Percentiles rank a stretch among this genome's conserved stretches.
These are phyloP conservation scores for Cacatua alba DNA, from an alignment of 2,113 vertebrate genomes.

Conservation along the genomic window DNA sequence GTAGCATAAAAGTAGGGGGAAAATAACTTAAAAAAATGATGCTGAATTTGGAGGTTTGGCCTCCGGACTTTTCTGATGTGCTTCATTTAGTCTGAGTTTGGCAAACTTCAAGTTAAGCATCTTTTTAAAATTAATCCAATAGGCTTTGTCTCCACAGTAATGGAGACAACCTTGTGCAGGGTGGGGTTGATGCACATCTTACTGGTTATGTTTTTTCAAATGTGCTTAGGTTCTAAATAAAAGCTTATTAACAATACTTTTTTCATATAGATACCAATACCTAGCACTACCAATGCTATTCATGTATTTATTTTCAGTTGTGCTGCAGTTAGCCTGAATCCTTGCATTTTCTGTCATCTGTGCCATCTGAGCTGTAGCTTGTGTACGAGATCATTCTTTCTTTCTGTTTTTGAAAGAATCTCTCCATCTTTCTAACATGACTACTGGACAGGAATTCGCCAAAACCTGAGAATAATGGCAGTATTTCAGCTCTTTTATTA, in stretches of 20 bases:
- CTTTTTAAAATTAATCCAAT: neutral
- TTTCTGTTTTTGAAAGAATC: neutral
- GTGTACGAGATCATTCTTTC: neutral
- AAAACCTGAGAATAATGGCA: neutral
- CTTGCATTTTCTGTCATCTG: neutral
- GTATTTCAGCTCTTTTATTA: conserved; percentile 18
- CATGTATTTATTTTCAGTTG: neutral
- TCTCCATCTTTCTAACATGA: neutral
- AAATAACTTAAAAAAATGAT: neutral
- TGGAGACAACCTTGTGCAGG: neutral
- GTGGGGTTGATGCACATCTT: neutral
- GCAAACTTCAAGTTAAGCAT: neutral
- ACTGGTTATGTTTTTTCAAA: neutral
- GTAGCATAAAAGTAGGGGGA: neutral
- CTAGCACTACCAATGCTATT: neutral
- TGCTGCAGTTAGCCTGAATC: neutral
- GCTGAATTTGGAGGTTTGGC: neutral
- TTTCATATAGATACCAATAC: neutral
- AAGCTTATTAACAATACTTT: neutral
- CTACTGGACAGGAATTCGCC: neutral
- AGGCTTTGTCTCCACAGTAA: neutral
- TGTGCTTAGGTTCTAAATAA: neutral
- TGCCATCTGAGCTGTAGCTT: neutral
- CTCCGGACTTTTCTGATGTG: neutral
- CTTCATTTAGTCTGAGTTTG: neutral